Conservation (phyloP, 2,113 vertebrate species). For the Ciconia maguari region DNA sequence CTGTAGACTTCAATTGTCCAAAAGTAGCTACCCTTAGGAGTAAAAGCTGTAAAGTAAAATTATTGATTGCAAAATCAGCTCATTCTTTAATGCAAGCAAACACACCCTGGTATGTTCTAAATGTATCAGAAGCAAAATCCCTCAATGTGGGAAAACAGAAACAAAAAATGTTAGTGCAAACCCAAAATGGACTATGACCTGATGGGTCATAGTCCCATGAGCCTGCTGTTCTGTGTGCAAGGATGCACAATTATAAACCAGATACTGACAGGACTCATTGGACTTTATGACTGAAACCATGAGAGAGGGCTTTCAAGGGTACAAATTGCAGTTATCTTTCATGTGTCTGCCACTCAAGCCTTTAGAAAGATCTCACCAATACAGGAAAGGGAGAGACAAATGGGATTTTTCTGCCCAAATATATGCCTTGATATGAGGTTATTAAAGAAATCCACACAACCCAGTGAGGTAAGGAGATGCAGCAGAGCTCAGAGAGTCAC, state of each 20-base stretch:
- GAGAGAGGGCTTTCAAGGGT: not conserved
- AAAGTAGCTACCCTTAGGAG: not conserved
- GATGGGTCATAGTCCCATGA: not conserved
- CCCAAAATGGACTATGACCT: not conserved
- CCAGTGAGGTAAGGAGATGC: not conserved
- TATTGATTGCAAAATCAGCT: not conserved
- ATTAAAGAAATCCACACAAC: not conserved
- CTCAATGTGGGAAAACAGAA: not conserved
- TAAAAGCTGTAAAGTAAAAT: not conserved
- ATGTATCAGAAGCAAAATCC: not conserved
- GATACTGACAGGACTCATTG: not conserved
- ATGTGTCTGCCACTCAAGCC: not conserved
- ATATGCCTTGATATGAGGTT: not conserved
- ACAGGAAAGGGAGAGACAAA: not conserved
- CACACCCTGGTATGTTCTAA: not conserved
- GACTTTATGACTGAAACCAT: not conserved
- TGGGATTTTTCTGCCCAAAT: not conserved
- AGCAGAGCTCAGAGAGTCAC: not conserved
- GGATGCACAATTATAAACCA: not conserved
- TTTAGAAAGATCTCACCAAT: not conserved
- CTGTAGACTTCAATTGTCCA: not conserved
- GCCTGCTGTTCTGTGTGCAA: not conserved
- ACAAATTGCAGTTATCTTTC: not conserved
- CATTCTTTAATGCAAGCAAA: not conserved
- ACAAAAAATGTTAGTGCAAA: not conserved